Conservation (phyloP, 2,888 invertebrate species). For the Neria commutata region DNA sequence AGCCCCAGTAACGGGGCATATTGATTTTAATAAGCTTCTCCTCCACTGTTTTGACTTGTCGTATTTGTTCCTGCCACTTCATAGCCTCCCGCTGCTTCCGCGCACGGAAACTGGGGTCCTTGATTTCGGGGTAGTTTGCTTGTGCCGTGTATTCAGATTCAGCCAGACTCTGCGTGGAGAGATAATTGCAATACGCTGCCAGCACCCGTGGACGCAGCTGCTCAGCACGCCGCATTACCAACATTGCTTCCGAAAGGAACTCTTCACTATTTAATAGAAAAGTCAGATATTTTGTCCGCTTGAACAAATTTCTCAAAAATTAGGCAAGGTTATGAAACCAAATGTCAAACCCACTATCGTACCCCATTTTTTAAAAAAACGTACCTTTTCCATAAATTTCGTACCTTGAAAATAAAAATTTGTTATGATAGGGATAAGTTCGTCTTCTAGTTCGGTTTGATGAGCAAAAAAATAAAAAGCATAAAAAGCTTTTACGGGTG, state of each 20-base stretch:
- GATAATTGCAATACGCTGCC: constrained; percentile 24
- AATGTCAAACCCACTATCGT: no score
- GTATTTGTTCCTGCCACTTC: constrained; percentile 67
- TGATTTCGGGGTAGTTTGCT: constrained; percentile 51
- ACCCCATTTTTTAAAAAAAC: no score
- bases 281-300: no score
- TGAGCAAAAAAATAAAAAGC: no score
- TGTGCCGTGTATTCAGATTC: constrained; percentile 42
- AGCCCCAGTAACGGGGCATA: constrained; percentile 83
- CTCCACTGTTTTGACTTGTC: constrained; percentile 74
- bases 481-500: no score
- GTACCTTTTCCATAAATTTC: no score
- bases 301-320: no score
- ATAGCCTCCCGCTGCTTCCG: constrained; percentile 63
- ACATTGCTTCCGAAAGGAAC: no score
- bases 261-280: no score
- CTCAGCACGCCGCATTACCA: constrained; percentile 34
- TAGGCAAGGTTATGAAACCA: constrained; percentile 1
- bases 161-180: constrained; percentile 20
- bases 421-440: no score
- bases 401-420: no score
- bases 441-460: no score
- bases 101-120: constrained; percentile 66
- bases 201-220: constrained; percentile 31
- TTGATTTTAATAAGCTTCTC: constrained; percentile 84